Conservation (phyloP, 2,113 vertebrate genomes). For the Tragelaphus strepsiceros region DNA sequence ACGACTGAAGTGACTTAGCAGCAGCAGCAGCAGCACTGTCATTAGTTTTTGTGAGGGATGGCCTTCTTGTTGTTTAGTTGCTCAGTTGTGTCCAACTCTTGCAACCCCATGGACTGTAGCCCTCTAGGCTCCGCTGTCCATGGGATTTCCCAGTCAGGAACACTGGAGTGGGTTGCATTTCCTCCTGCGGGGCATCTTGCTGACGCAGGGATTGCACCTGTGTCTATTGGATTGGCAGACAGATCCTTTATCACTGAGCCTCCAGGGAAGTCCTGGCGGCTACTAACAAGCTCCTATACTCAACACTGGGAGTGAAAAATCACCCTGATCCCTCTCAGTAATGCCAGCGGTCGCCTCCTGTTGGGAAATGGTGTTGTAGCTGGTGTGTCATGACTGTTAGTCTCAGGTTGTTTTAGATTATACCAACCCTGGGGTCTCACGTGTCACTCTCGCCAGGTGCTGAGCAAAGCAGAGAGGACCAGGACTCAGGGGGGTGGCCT, state of each 20-base stretch:
- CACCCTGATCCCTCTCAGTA: constrained; percentile 20
- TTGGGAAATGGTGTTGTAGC: constrained; percentile 53
- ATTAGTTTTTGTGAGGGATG: neutral
- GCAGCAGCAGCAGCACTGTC: neutral
- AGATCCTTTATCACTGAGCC: neutral
- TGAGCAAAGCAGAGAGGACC: constrained; percentile 4
- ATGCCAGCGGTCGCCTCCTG: neutral
- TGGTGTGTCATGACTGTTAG: constrained; percentile 43
- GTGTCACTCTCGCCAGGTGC: constrained; percentile 23
- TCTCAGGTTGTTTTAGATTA: constrained; percentile 31
- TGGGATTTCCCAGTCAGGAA: neutral
- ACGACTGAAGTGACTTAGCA: too few relatives aligned
- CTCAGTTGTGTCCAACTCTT: neutral
- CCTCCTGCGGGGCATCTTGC: neutral
- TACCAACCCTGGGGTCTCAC: neutral
- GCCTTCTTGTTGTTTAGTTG: neutral
- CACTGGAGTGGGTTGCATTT: neutral
- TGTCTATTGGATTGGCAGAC: neutral
- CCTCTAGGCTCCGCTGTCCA: neutral
- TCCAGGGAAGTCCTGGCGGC: neutral
- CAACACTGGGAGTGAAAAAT: neutral
- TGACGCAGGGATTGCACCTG: neutral
- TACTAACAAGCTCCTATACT: constrained; percentile 36
- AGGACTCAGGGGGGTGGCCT: neutral
- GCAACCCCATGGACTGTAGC: neutral